Evolutionary conservation across 2,113 vertebrate genomes (phyloP).

Genomic region (Athene cunicularia): DNA sequence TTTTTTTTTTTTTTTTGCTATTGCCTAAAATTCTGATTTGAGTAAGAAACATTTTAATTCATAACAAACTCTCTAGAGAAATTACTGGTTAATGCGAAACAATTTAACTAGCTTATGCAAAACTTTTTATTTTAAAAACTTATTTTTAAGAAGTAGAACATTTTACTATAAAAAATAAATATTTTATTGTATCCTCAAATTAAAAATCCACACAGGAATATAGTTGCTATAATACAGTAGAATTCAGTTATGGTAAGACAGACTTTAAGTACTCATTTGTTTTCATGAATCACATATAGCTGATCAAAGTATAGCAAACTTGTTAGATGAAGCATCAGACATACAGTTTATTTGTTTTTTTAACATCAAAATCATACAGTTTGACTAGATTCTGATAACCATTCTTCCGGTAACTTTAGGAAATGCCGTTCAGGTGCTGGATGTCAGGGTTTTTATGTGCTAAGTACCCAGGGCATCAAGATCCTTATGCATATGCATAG

Average conservation of each 20-base stretch:
- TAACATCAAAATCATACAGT: background rate
- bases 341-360: background rate
- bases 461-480: background rate
- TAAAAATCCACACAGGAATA: background rate
- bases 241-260: background rate
- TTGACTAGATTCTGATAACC: background rate
- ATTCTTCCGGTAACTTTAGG: background rate
- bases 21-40: background rate
- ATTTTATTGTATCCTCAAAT: background rate
- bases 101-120: background rate
- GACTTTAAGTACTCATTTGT: background rate
- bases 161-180: background rate
- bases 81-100: background rate
- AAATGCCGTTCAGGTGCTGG: background rate
- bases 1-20: fast-evolving
- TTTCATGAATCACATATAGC: background rate
- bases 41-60: background rate
- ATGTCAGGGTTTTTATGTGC: background rate
- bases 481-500: background rate
- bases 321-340: background rate
- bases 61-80: background rate
- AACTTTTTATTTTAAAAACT: background rate
- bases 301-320: background rate
- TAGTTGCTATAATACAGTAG: background rate
- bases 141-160: background rate